Conservation (phyloP, 1,140 invertebrate species). For the Pogonognathellus flavescens region DNA sequence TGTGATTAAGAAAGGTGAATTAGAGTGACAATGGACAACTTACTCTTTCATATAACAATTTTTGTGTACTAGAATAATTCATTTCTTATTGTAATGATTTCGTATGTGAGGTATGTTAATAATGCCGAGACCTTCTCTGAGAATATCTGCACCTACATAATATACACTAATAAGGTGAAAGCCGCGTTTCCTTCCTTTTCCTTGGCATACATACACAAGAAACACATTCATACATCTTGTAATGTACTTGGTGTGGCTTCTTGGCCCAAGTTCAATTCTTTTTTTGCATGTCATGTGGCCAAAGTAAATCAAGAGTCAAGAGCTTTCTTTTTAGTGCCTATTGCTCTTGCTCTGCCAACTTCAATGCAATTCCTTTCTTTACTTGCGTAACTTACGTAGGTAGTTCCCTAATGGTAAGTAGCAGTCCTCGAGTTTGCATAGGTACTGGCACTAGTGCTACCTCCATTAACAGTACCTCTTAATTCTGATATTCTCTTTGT, state of each 20-base stretch:
- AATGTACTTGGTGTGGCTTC: background rate
- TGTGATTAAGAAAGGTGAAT: too few species aligned
- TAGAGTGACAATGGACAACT: too few species aligned
- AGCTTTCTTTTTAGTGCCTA: background rate
- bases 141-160: background rate
- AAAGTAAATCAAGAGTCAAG: background rate
- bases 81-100: background rate
- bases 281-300: background rate
- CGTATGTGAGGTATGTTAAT: background rate
- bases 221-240: background rate
- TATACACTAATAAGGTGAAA: too few species aligned
- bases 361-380: too few species aligned
- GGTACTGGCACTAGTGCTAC: too few species aligned
- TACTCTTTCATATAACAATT: too few species aligned
- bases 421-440: too few species aligned
- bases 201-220: slow-evolving; percentile 16
- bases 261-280: slow-evolving; percentile 18
- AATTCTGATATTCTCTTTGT: too few species aligned
- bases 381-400: too few species aligned
- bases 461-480: too few species aligned
- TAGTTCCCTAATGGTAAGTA: too few species aligned
- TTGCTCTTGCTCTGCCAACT: background rate
- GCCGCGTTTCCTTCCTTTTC: slow-evolving; percentile 1
- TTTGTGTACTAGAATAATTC: too few species aligned
- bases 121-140: background rate